Conservation (phyloP, 2,888 invertebrate species). For the Coenonympha arcania region DNA sequence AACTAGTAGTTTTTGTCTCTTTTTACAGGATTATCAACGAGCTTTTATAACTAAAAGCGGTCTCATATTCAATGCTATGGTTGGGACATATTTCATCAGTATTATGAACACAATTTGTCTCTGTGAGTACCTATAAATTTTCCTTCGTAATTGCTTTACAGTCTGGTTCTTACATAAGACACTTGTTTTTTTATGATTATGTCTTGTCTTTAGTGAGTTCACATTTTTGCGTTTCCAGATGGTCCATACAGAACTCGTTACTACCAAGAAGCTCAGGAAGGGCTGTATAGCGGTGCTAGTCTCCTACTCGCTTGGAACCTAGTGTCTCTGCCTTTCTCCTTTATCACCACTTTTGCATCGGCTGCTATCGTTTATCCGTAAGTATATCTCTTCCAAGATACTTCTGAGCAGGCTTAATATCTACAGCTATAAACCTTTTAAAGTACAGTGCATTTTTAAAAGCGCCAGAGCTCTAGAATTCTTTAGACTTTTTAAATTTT, state of each 20-base stretch:
- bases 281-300: constrained; percentile 89
- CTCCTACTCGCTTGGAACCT: constrained; percentile 87
- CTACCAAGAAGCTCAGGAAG: constrained; percentile 92
- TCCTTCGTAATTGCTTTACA: not conserved
- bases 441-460: no score
- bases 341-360: constrained; percentile 81
- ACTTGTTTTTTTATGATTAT: no score
- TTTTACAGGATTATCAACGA: constrained; percentile 75
- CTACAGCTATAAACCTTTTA: no score
- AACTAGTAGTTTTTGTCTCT: not conserved
- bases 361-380: constrained; percentile 83
- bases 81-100: constrained; percentile 79
- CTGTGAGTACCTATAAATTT: constrained; percentile 69
- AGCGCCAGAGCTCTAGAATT: no score
- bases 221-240: constrained; percentile 62
- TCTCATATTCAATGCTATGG: constrained; percentile 79
- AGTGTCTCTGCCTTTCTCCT: constrained; percentile 86
- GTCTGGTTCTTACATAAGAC: no score
- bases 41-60: constrained; percentile 81
- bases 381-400: constrained; percentile 48
- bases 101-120: constrained; percentile 79
- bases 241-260: constrained; percentile 91
- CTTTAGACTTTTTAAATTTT: not conserved
- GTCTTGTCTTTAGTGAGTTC: not conserved
- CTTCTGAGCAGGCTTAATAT: no score